phyloP scores from a whole-genome alignment of 2,113 vertebrate genomes.

The Trachemys scripta region DNA sequence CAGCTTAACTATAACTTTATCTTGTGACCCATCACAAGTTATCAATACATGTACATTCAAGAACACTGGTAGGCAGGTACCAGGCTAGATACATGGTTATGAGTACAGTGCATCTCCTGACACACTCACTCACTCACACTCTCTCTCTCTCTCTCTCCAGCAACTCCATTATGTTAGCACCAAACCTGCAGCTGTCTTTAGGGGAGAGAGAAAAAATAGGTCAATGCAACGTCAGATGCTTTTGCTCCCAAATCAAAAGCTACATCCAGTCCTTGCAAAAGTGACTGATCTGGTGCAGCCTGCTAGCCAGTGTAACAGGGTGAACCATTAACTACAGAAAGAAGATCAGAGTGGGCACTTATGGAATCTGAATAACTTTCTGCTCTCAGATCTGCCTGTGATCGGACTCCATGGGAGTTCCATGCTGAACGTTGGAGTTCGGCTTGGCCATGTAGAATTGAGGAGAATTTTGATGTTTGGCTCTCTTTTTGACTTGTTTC shows the following conservation, averaged over 20 bases:
- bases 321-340: accelerated
- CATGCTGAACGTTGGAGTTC: not conserved
- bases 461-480: not conserved
- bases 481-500: not conserved
- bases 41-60: not conserved
- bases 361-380: not conserved
- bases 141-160: not conserved
- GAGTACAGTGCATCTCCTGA: not conserved
- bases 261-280: not conserved
- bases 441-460: not conserved
- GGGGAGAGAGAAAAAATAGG: not conserved
- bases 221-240: not conserved
- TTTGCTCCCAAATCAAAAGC: not conserved
- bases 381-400: not conserved
- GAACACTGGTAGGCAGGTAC: too few species aligned
- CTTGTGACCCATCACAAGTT: not conserved
- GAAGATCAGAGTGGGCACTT: not conserved
- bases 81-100: not conserved
- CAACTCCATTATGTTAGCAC: not conserved
- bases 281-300: not conserved
- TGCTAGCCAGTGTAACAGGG: not conserved
- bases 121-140: too few species aligned
- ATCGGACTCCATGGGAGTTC: accelerated
- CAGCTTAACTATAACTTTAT: not conserved
- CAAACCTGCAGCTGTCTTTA: not conserved